Conservation (phyloP, 2,113 vertebrate species). For the Podocnemis expansa region DNA sequence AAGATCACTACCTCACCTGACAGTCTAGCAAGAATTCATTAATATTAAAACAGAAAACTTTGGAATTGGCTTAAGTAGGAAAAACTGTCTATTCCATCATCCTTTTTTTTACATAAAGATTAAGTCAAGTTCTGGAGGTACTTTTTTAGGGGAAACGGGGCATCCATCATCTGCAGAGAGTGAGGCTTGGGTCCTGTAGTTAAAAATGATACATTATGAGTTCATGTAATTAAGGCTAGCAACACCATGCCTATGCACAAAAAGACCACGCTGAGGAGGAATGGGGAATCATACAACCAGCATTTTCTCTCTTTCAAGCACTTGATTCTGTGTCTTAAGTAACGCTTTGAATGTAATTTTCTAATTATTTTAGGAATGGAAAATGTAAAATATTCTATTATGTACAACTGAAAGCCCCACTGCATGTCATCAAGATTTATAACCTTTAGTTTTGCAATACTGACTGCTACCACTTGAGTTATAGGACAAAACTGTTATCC, state of each 20-base stretch:
- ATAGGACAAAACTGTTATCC: neutral
- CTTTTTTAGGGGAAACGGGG: neutral
- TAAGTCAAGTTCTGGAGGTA: neutral
- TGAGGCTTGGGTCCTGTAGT: neutral
- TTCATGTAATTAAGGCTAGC: neutral
- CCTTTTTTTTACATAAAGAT: neutral
- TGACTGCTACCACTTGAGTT: neutral
- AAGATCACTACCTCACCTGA: neutral
- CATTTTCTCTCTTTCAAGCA: accelerated
- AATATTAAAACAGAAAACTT: neutral
- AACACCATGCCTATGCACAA: neutral
- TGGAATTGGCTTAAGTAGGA: neutral
- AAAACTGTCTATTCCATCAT: neutral
- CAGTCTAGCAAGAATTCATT: neutral
- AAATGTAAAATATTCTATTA: neutral
- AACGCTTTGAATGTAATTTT: neutral
- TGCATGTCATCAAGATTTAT: neutral
- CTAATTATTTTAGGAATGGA: neutral
- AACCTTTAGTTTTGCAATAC: neutral
- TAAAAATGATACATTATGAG: neutral
- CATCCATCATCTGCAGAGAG: neutral
- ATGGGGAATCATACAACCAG: neutral
- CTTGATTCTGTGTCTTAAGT: neutral
- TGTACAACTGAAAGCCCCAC: neutral
- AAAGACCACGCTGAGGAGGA: neutral